These are phyloP conservation scores for Ethmia dodecea DNA, from an alignment of 2,888 invertebrate species.

Conservation along the genomic window DNA sequence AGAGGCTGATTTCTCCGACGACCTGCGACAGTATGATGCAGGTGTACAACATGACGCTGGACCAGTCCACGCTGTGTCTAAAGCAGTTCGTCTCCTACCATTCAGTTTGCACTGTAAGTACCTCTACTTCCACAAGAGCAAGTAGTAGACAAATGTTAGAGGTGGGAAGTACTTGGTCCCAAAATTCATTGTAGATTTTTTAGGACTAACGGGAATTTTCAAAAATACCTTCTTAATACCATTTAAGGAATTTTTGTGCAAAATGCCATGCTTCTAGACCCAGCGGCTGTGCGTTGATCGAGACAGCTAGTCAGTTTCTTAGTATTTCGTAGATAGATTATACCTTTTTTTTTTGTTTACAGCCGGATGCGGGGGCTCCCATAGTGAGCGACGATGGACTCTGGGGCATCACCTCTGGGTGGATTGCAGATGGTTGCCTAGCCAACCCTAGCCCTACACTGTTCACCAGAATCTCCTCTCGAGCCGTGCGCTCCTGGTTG, in stretches of 20 bases:
- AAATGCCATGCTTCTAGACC: no score
- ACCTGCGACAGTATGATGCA: conserved; percentile 31
- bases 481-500: conserved; percentile 41
- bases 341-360: conserved; percentile 12
- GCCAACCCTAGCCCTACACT: conserved; percentile 36
- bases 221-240: no score
- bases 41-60: conserved; percentile 26
- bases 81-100: conserved; percentile 46
- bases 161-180: no score
- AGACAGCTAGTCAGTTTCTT: no score
- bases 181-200: no score
- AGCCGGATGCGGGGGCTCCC: conserved; percentile 64
- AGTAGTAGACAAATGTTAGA: no score
- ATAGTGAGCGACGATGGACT: conserved; percentile 50
- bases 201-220: no score
- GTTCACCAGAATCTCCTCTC: conserved; percentile 43
- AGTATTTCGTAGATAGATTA: no score
- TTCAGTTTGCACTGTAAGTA: conserved; percentile 48
- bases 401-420: conserved; percentile 65
- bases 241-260: no score
- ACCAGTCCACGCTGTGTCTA: conserved; percentile 42
- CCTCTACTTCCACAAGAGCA: no score
- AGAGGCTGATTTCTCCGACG: conserved; percentile 37
- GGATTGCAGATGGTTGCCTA: conserved; percentile 36
- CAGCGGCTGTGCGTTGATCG: no score